Percentiles rank a stretch among this genome's conserved stretches.
These are phyloP conservation scores for Lepisosteus oculatus DNA, from an alignment of 2,113 vertebrate species.

Conservation along the genomic window DNA sequence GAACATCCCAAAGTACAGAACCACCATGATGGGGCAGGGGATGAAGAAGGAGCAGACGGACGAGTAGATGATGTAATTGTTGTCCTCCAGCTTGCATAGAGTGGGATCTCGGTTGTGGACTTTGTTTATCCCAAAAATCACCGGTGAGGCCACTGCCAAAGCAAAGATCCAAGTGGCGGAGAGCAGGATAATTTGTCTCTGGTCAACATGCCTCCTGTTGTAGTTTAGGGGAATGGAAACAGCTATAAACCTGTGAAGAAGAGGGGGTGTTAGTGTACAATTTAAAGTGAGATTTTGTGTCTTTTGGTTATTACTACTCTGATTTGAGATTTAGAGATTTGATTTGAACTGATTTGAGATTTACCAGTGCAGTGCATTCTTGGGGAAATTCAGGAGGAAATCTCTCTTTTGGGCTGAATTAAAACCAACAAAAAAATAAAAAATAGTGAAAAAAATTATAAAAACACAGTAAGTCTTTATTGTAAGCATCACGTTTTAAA, in stretches of 20 bases:
- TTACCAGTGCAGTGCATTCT: too few species aligned
- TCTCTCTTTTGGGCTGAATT: too few species aligned
- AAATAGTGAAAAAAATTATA: too few species aligned
- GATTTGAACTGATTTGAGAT: too few species aligned
- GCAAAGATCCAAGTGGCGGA: constrained; percentile 88
- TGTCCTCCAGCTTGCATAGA: constrained; percentile 84
- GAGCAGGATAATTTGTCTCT: constrained; percentile 79
- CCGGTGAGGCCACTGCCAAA: constrained; percentile 83
- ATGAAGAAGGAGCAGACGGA: constrained; percentile 94
- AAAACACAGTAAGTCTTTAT: too few species aligned
- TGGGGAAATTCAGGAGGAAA: too few species aligned
- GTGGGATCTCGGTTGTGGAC: constrained; percentile 70
- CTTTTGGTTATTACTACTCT: too few species aligned
- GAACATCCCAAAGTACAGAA: constrained; percentile 87
- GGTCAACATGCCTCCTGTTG: constrained; percentile 78
- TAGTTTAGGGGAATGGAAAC: constrained; percentile 84
- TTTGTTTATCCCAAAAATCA: constrained; percentile 87
- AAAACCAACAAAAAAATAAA: too few species aligned
- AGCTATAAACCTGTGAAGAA: constrained; percentile 79
- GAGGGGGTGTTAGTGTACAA: background rate
- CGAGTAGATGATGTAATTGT: constrained; percentile 86
- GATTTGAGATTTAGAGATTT: too few species aligned
- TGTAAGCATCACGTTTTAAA: too few species aligned
- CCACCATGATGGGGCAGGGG: constrained; percentile 89
- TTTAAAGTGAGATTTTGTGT: too few species aligned